These are phyloP conservation scores for Philereme transversata DNA, from an alignment of 2,888 invertebrate genomes.

Conservation along the genomic window DNA sequence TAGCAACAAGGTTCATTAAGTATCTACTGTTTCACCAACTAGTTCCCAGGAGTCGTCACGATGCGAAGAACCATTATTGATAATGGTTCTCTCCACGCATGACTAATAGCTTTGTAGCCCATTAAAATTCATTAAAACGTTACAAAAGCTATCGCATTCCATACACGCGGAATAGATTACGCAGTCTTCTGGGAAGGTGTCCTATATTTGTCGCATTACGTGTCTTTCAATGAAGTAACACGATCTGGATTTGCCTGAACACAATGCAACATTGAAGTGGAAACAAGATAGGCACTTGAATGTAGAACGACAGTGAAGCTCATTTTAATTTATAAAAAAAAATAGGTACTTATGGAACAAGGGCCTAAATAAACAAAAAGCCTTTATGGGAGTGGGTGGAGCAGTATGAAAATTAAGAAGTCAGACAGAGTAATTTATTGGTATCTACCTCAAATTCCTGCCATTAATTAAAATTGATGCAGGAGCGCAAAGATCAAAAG, in stretches of 20 bases:
- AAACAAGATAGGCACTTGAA: no score
- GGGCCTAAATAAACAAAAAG: no score
- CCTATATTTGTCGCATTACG: slow-evolving; percentile 35
- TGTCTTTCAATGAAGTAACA: slow-evolving; percentile 47
- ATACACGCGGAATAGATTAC: slow-evolving; percentile 41
- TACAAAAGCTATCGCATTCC: slow-evolving; percentile 40
- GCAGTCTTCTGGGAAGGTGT: slow-evolving; percentile 48
- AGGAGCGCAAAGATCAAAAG: slow-evolving; percentile 8
- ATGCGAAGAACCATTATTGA: no score
- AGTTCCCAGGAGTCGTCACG: no score
- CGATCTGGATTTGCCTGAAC: no score
- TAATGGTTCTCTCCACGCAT: not conserved
- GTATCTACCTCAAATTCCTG: slow-evolving; percentile 7
- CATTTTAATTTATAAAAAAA: no score
- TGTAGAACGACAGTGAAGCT: no score
- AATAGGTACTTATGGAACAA: no score
- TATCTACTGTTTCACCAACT: no score
- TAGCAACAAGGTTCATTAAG: not conserved
- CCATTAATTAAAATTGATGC: slow-evolving; percentile 5
- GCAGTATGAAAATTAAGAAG: no score
- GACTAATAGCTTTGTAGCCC: slow-evolving; percentile 25
- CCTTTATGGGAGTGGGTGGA: no score
- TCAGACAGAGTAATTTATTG: no score
- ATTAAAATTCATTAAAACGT: not conserved
- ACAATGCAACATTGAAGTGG: not conserved